Evolutionary conservation across 2,888 invertebrate species (phyloP).

Genomic region (Lepidonotus clava): DNA sequence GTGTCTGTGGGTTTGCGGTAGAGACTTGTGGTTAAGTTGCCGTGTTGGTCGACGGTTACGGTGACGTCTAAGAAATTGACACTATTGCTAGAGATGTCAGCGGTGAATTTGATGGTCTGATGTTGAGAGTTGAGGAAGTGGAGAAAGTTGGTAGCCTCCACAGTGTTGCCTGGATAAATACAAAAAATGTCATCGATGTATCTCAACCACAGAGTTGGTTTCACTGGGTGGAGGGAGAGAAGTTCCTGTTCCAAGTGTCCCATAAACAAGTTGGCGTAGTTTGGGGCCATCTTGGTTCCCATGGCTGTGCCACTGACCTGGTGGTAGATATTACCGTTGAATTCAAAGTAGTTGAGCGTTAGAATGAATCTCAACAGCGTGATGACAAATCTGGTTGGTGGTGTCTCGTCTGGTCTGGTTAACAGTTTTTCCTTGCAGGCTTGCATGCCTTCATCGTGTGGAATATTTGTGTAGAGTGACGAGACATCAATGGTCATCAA

Average conservation of each 20-base stretch:
- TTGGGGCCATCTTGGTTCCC: slow-evolving; percentile 62
- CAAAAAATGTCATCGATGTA: slow-evolving; percentile 63
- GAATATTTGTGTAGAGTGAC: slow-evolving; percentile 29
- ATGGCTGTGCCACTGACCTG: slow-evolving; percentile 61
- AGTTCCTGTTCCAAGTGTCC: slow-evolving; percentile 58
- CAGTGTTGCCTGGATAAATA: slow-evolving; percentile 52
- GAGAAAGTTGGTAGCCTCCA: neutral
- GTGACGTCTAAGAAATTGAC: slow-evolving; percentile 2
- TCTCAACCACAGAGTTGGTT: slow-evolving; percentile 55
- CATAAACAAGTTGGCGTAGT: slow-evolving; percentile 61
- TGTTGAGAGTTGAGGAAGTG: neutral
- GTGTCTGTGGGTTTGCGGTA: slow-evolving; percentile 38
- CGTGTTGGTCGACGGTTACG: neutral
- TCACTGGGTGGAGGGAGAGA: slow-evolving; percentile 6
- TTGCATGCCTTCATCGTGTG: neutral
- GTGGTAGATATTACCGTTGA: slow-evolving; percentile 57
- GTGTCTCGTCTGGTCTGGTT: neutral
- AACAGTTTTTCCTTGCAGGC: neutral
- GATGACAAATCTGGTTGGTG: neutral
- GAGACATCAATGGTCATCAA: slow-evolving; percentile 26
- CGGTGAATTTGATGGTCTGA: slow-evolving; percentile 20
- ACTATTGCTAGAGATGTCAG: no score
- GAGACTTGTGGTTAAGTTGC: neutral
- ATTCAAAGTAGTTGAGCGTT: slow-evolving; percentile 58
- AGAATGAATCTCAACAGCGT: neutral